Evolutionary conservation across 2,888 invertebrate species (phyloP), one percentile per base, ranked within the genome.

Genomic region (Crioceris asparagi): DNA sequence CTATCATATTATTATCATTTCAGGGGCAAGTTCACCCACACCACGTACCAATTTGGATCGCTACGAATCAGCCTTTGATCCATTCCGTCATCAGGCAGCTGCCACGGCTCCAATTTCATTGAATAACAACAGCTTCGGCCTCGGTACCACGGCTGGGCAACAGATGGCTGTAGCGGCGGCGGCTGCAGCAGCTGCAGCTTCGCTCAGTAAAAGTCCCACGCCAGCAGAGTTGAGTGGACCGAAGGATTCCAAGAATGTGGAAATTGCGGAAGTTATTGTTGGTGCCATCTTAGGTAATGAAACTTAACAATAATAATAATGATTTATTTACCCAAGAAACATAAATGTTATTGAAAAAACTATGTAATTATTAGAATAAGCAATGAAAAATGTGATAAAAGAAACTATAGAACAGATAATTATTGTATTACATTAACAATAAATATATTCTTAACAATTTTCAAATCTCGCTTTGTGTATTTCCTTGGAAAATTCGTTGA

Each of bases 231-330:
- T 75, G 57, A 67, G 65, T 57, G 56, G 54, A 29, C 75, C 74
- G 66, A 84, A 84, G 72, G 85, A 87, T 70, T 74, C 80, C 60
- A 86, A 85, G 73, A 87, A 87, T 71, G 83, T 91, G 62, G 91
- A 94, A 76, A 91, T 96, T 65, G 82, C 91, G 42, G 90, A 92
- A 75, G 81, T 84, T 68, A 91, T 94, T 69, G 92, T 96, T 64
- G 96, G 94, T 61, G 94, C 93, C 62, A 92, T 97, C 61, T 76
- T 96, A 66, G 96, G 91, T 73, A 65, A 72, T n/a, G n/a, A n/a
- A n/a, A n/a, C n/a, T n/a, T n/a, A n/a, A n/a, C n/a, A n/a, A n/a
- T n/a, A n/a, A n/a, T n/a, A n/a, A n/a, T n/a, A n/a, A n/a, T n/a
- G n/a, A n/a, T n/a, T n/a, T n/a, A n/a, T n/a, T n/a, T n/a, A n/a